These are phyloP conservation scores for Tachina fera DNA, from an alignment of 2,888 invertebrate species.

Conservation along the genomic window DNA sequence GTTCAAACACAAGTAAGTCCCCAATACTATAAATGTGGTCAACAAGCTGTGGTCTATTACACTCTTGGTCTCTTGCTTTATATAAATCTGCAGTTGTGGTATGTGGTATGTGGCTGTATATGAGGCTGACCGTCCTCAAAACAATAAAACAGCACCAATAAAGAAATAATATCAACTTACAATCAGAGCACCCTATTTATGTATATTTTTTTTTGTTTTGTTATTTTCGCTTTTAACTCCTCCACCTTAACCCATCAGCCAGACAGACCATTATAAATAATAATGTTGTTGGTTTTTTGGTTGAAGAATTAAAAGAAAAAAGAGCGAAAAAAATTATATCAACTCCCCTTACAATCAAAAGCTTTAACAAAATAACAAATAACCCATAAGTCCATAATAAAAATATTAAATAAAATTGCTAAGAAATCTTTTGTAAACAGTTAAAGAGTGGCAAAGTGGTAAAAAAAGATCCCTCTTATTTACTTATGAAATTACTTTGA, in stretches of 20 bases:
- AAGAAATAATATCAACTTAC: constrained; percentile 67
- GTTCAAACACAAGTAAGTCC: constrained; percentile 6
- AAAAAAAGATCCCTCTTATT: constrained; percentile 71
- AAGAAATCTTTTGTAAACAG: constrained; percentile 61
- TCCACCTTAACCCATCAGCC: constrained; percentile 54
- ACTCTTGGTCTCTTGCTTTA: constrained; percentile 29
- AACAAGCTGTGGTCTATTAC: constrained; percentile 64
- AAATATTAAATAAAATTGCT: constrained; percentile 61
- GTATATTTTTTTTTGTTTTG: not conserved
- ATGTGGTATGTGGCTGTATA: constrained; percentile 56
- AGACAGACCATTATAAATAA: constrained; percentile 34
- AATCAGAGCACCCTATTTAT: constrained; percentile 68
- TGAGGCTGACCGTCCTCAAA: constrained; percentile 70
- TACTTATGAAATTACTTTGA: constrained; percentile 66
- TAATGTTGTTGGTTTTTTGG: constrained; percentile 38
- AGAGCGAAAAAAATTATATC: constrained; percentile 38
- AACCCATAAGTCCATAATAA: constrained; percentile 58
- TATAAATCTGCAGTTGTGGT: constrained; percentile 20
- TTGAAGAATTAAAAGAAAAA: too few relatives aligned
- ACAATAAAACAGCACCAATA: constrained; percentile 38
- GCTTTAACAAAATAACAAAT: constrained; percentile 26
- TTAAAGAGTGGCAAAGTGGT: constrained; percentile 66
- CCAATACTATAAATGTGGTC: constrained; percentile 58
- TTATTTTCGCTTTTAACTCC: constrained; percentile 44
- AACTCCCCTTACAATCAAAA: constrained; percentile 61